Evolutionary conservation across 2,113 vertebrate genomes (phyloP), one percentile per base, ranked within the genome.

Genomic region (Sturnus vulgaris): DNA sequence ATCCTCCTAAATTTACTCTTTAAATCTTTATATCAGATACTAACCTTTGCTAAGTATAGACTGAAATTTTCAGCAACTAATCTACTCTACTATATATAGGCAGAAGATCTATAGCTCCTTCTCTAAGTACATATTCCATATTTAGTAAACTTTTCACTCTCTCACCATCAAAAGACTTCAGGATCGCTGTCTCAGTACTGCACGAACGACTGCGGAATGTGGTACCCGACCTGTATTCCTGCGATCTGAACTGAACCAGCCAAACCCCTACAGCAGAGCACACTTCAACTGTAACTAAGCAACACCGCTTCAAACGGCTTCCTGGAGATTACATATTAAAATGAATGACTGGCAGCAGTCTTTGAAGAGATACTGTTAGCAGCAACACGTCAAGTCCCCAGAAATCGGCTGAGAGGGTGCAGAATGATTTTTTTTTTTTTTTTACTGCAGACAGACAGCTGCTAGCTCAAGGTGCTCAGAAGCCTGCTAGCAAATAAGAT

Each of bases 261-360:
- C 25, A 83, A 91, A 91, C 24, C 91, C 88, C 94, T 71, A 83
- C 77, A 95, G 91, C 76, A 94, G 60, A 93, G 82, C 95, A 92
- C 78, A 93, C 92, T 95, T 66, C 78, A 59, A 61, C 93, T 93
- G 97, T 97, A 97, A 96, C 97, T 91, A 97, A 94, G 96, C 96
- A 97, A 97, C 96, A 82, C 86, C 1, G 73, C 93, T 94, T 91
- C 95, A 86, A 71, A 95, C 66, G 78, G 63, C 91, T 97, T 97
- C 79, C 91, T 69, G 93, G 81, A 95, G 92, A 95, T 75, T 96
- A 82, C 93, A 96, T 66, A 96, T 78, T 89, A 46, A 95, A 95
- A 95, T 95, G 87, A 97, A 95, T 93, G 91, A 96, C 85, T 95
- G 90, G 87, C 90, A 97, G 84, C 44, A 87, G 56, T 49, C 92